Conservation (phyloP, 2,797 vertebrate genomes). For the Okamejei kenojei region DNA sequence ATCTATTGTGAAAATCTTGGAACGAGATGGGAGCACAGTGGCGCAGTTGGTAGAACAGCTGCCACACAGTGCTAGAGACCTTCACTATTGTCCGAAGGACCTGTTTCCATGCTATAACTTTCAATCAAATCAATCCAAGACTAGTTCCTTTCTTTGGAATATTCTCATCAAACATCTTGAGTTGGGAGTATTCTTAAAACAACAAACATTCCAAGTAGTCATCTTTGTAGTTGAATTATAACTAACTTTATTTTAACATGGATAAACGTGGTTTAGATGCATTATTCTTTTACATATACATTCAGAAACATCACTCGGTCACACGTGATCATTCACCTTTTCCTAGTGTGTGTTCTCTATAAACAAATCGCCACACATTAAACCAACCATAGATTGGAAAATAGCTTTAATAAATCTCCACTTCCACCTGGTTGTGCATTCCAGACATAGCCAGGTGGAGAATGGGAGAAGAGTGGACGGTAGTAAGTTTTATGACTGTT, state of each 20-base stretch:
- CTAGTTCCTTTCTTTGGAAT: too few species aligned
- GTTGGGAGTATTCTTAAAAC: neutral
- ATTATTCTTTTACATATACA: slow-evolving; percentile 37
- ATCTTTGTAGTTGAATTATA: slow-evolving; percentile 30
- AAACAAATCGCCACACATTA: slow-evolving; percentile 26
- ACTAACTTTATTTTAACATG: slow-evolving; percentile 31
- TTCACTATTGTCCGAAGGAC: too few species aligned
- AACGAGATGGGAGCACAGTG: too few species aligned
- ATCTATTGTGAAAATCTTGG: neutral
- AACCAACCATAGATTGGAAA: neutral
- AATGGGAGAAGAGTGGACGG: neutral
- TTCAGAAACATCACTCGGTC: slow-evolving; percentile 14
- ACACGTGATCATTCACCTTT: slow-evolving; percentile 25
- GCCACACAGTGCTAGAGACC: too few species aligned
- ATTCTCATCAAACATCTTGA: neutral
- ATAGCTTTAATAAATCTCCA: neutral
- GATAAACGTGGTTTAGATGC: slow-evolving; percentile 31
- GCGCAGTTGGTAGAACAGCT: too few species aligned
- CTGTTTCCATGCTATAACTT: too few species aligned
- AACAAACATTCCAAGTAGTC: neutral
- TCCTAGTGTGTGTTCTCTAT: slow-evolving; percentile 28
- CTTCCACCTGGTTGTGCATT: neutral
- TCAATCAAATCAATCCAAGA: too few species aligned
- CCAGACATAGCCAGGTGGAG: neutral
- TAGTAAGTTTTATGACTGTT: neutral